A percentile compares a stretch with the other conserved stretches of the same genome.
Conservation (phyloP, 2,888 invertebrate genomes). For the Prosapia bicincta region DNA sequence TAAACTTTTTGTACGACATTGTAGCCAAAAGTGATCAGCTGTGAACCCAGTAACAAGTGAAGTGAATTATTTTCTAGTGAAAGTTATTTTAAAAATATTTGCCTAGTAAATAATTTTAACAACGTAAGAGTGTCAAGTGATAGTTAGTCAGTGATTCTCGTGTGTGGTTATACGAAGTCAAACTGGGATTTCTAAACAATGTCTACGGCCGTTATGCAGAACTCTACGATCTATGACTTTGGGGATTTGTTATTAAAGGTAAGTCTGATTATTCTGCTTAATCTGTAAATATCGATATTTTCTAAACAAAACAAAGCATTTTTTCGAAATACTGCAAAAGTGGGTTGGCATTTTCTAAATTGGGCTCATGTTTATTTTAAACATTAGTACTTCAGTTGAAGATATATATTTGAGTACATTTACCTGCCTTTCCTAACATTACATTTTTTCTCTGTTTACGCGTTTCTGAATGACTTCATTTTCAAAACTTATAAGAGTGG, state of each 20-base stretch:
- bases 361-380: too few species aligned
- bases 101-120: not conserved
- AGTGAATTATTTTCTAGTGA: not conserved
- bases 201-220: slow-evolving; percentile 74
- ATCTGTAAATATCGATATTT: too few species aligned
- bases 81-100: not conserved
- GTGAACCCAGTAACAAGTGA: not conserved
- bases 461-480: too few species aligned
- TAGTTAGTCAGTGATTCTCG: not conserved
- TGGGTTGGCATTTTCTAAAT: too few species aligned
- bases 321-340: too few species aligned
- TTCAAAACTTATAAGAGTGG: too few species aligned
- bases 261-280: not conserved
- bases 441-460: too few species aligned
- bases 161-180: not conserved
- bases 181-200: slow-evolving; percentile 45
- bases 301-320: too few species aligned
- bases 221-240: slow-evolving; percentile 68
- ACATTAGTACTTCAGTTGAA: too few species aligned
- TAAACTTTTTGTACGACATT: not conserved
- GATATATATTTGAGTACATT: too few species aligned
- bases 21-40: not conserved
- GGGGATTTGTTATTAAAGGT: slow-evolving; percentile 53
- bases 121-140: not conserved
- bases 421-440: too few species aligned